Base-by-base conservation (phyloP, 2,888 invertebrate species). In the Onthophagus sagittarius region DNA sequence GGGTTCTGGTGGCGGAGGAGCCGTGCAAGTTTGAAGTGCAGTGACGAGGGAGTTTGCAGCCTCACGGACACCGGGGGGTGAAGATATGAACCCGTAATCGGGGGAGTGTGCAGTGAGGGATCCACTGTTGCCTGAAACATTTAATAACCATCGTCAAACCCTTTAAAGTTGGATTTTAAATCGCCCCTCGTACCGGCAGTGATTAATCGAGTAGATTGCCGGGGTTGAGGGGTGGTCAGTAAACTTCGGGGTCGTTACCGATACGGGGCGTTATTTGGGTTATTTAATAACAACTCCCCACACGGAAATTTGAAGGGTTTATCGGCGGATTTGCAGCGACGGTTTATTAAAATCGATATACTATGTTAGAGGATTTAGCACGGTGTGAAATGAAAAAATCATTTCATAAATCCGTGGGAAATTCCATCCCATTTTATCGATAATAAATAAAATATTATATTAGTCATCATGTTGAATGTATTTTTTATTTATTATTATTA, bases 1-100 rank as follows among this genome's bases (percentile, higher is more conserved):
- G 81, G 90, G 88, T 83, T 92, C 92, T 0, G 92, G 92, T 6
- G 90, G 89, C 4, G 91, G 91, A 69, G 90, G 89, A 67, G 89
- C 88, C 53, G 91, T 87, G 15, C 90, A 88, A 80, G 89, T 90
- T 84, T 91, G 91, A 75, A 92, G 88, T 1, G 90, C 89, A 15
- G 88, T 86, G 67, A 90, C 89, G 72, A 92, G 87, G 83, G 89
- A 89, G 84, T 88, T 90, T 0, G 91, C 89, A 75, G 92, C 88
- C 79, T 92, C 91, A 64, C 89, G 85, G 0, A 90, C 88, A 0
- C 89, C 87, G 14, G 77, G 80, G 33, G 83, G 81, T 70, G 81
- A 80, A 75, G 80, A 79, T 72, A 74, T 80, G 76, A 84, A 85
- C 15, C 84, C 84, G 78, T 84, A 85, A 74, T 85, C 85, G 14